These are phyloP conservation scores for Ochropacha duplaris DNA, from an alignment of 2,888 invertebrate genomes.

Conservation along the genomic window DNA sequence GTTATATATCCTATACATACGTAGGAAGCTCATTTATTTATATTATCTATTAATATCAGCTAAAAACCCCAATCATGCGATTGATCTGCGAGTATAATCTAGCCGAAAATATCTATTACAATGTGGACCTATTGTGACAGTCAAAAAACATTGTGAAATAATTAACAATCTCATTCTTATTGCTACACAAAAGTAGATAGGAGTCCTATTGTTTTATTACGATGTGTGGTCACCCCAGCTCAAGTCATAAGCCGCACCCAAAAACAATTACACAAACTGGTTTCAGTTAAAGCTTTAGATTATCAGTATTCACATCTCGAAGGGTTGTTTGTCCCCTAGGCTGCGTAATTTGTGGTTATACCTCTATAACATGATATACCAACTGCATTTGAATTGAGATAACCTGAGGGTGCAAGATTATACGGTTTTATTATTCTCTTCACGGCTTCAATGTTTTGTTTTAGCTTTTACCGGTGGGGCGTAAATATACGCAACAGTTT, in stretches of 20 bases:
- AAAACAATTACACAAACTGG: constrained; percentile 19
- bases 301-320: constrained; percentile 44
- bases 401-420: neutral
- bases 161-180: too few species aligned
- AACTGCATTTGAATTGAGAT: constrained; percentile 17
- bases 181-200: too few species aligned
- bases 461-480: neutral
- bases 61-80: neutral
- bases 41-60: neutral
- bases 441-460: neutral
- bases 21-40: too few species aligned
- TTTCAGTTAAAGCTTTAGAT: constrained; percentile 21
- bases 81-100: neutral
- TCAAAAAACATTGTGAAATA: too few species aligned
- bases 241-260: neutral
- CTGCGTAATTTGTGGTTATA: constrained; percentile 31
- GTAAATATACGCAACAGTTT: too few species aligned
- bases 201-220: too few species aligned
- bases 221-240: neutral
- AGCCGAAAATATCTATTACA: neutral
- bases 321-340: constrained; percentile 37
- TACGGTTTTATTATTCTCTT: neutral
- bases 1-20: too few species aligned
- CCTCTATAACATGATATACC: constrained; percentile 20
- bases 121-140: neutral